phyloP scores from a whole-genome alignment of 2,888 invertebrate species.

The Drosophila tripunctata region DNA sequence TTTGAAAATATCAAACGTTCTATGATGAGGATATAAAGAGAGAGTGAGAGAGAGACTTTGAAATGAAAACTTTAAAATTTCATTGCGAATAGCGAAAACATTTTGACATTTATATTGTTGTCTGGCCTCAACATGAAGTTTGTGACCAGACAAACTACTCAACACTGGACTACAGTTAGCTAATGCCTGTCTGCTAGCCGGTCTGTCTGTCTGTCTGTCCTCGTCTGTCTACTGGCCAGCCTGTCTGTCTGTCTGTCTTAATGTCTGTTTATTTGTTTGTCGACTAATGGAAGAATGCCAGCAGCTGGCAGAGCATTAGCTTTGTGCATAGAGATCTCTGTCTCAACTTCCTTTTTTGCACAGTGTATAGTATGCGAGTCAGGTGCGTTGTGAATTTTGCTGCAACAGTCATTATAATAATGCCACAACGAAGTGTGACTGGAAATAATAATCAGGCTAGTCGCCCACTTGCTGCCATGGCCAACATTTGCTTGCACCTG shows the following conservation, averaged over 20 bases:
- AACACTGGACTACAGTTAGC: slow-evolving; percentile 9
- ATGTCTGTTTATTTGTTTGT: slow-evolving; percentile 30
- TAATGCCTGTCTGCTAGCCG: background rate
- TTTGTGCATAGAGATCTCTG: slow-evolving; percentile 20
- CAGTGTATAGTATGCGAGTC: slow-evolving; percentile 69
- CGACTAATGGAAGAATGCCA: slow-evolving; percentile 58
- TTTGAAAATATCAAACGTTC: too few relatives aligned
- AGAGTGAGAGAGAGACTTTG: background rate
- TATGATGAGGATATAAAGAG: too few relatives aligned
- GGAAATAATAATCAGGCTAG: slow-evolving; percentile 75
- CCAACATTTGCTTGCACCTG: slow-evolving; percentile 13
- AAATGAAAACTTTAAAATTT: slow-evolving; percentile 8
- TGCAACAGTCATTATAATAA: slow-evolving; percentile 82
- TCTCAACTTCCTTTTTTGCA: slow-evolving; percentile 21
- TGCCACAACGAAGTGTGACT: slow-evolving; percentile 82
- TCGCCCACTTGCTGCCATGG: slow-evolving; percentile 12
- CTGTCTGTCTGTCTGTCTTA: slow-evolving; percentile 14
- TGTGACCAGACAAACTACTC: slow-evolving; percentile 20
- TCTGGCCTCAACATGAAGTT: slow-evolving; percentile 27
- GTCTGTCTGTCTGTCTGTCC: slow-evolving; percentile 10
- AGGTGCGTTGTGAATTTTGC: slow-evolving; percentile 81
- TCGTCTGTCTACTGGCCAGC: slow-evolving; percentile 10
- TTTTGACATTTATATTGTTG: slow-evolving; percentile 36
- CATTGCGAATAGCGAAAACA: slow-evolving; percentile 26
- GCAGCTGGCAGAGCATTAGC: slow-evolving; percentile 71